Percentiles rank a stretch among this genome's conserved stretches.
These are phyloP conservation scores for Leuciscus idus DNA, from an alignment of 2,113 vertebrate species.

Conservation along the genomic window DNA sequence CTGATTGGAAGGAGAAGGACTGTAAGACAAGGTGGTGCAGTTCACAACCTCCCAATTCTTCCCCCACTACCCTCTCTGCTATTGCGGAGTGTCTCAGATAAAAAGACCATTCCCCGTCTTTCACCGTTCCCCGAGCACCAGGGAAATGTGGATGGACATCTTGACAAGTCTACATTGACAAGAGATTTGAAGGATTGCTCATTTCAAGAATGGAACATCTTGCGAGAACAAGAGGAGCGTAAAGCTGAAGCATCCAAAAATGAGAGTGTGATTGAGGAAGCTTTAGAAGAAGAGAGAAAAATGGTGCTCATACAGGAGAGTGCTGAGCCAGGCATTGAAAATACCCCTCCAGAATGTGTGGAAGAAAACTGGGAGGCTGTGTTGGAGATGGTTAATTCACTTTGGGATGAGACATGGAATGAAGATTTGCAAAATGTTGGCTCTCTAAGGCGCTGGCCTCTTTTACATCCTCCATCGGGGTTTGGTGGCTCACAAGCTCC, in stretches of 20 bases:
- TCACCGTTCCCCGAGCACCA: conserved; percentile 72
- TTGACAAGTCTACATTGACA: conserved; percentile 71
- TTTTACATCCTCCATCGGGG: conserved; percentile 75
- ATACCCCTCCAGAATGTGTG: conserved; percentile 41
- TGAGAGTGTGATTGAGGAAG: conserved; percentile 46
- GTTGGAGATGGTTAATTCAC: conserved; percentile 76
- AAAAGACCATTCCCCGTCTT: conserved; percentile 66
- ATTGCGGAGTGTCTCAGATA: conserved; percentile 69
- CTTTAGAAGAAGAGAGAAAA: conserved; percentile 44
- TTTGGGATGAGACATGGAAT: conserved; percentile 76
- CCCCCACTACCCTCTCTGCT: conserved; percentile 77
- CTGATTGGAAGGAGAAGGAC: conserved; percentile 78
- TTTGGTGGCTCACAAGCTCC: conserved; percentile 80
- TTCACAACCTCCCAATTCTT: conserved; percentile 80
- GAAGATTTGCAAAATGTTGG: conserved; percentile 71
- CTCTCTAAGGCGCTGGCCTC: conserved; percentile 77
- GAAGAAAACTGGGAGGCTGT: conserved; percentile 74
- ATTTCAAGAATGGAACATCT: conserved; percentile 76
- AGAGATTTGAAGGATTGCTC: conserved; percentile 75
- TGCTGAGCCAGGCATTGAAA: conserved; percentile 42
- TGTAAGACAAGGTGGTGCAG: conserved; percentile 77
- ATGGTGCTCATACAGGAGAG: conserved; percentile 48
- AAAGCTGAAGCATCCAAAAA: conserved; percentile 42
- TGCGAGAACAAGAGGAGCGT: conserved; percentile 68
- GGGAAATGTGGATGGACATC: conserved; percentile 62